Base-by-base conservation (phyloP, 2,113 vertebrate species). In the Thamnaconus septentrionalis region DNA sequence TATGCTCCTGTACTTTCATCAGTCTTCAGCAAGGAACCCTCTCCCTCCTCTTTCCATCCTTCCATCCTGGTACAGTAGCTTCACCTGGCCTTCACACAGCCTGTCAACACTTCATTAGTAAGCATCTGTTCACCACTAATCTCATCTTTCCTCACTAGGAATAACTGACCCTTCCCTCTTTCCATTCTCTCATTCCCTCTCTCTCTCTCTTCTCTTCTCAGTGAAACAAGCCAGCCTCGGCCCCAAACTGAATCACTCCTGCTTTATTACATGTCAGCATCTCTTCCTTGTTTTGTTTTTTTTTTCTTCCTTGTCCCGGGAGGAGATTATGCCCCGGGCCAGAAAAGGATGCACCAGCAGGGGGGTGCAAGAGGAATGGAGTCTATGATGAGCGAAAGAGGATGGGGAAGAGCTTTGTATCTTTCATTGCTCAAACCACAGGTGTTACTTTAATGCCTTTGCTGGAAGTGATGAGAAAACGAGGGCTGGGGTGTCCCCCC, bases 361-460 rank as follows among this genome's bases (percentile, higher is more conserved):
- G 61, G 66, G 45, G 58, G 44, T 39, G 43, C 45, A 48, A 10
- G 53, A 45, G 64, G 61, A 66, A 69, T 61, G 51, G 73, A 74
- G 65, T 66, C n/a, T 3, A 58, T 72, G 69, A 64, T 64, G 56
- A 68, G 66, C 18, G 18, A 31, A 31, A 31, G 18, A 63, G 59
- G 62, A 74, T 65, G 42, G 53, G 56, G 66, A 54, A 41, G 12
- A 75, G 71, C 76, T 76, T 69, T 83, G 64, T 78, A 80, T 87
- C 71, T 76, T 64, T 86, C 78, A 81, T 84, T 74, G 79, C 82
- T 87, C 80, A 87, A 89, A 91, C 88, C 89, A 89, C 91, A 90
- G 89, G 90, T 92, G 89, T 85, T 88, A 79, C 82, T 91, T 90
- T 87, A 89, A 91, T 87, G 84, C 81, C 81, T 87, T 87, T 88